Percentiles rank a stretch among this genome's conserved stretches.
Evolutionary conservation across 2,113 vertebrate species (phyloP).

Genomic region (Otolemur garnettii): DNA sequence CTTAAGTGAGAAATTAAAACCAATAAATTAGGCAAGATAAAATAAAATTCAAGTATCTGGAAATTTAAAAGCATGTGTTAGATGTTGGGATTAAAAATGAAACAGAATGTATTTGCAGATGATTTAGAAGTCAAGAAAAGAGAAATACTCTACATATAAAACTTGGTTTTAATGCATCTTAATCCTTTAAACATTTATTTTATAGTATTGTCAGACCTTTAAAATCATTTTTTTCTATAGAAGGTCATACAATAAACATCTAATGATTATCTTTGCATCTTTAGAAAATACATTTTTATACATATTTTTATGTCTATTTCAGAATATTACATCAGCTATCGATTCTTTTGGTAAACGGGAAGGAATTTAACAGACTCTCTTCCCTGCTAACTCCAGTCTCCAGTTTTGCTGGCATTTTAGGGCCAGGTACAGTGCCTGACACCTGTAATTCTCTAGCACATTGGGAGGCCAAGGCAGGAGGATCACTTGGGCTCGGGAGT

Average conservation of each 20-base stretch:
- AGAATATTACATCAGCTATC: not conserved
- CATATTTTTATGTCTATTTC: not conserved
- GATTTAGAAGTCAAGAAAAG: slow-evolving; percentile 27
- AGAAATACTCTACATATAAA: not conserved
- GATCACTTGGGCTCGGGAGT: no score
- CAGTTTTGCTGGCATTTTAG: slow-evolving; percentile 16
- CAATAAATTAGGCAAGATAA: not conserved
- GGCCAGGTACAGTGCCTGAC: no score
- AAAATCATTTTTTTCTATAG: not conserved
- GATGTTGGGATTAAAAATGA: slow-evolving; percentile 28
- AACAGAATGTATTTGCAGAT: not conserved
- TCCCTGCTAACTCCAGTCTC: not conserved
- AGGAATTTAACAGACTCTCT: not conserved
- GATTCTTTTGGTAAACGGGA: not conserved
- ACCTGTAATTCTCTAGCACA: no score
- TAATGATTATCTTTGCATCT: not conserved
- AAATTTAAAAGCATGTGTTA: slow-evolving; percentile 23
- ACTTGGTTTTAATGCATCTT: not conserved
- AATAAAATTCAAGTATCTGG: slow-evolving; percentile 3
- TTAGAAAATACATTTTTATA: not conserved
- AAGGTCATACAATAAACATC: not conserved
- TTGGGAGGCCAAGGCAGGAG: no score
- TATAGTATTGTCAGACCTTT: not conserved
- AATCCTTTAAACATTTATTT: not conserved
- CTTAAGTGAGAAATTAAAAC: slow-evolving; percentile 25